Conservation (phyloP, 2,888 invertebrate species). For the Coremacera marginata region DNA sequence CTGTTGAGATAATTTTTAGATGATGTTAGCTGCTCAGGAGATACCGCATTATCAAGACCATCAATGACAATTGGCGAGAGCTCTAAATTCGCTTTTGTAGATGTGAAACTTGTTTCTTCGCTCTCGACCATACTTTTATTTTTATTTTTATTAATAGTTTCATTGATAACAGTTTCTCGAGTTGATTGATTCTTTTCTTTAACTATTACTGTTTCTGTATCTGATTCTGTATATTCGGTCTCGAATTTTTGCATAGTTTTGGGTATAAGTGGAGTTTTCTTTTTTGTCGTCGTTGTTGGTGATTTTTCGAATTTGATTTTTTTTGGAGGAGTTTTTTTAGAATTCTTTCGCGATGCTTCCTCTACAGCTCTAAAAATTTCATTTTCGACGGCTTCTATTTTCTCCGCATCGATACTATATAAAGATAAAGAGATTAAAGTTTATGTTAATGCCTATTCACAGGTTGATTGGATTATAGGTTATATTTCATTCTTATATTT, state of each 20-base stretch:
- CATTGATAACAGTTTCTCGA: neutral
- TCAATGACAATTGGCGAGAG: neutral
- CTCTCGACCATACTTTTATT: neutral
- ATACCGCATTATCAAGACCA: neutral
- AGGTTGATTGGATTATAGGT: no score
- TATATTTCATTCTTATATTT: no score
- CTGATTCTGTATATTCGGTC: no score
- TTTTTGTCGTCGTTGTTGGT: constrained; percentile 10
- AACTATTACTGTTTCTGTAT: no score
- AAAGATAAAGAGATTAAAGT: no score
- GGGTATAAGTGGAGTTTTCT: neutral
- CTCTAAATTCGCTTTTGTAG: neutral
- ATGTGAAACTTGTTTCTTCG: neutral
- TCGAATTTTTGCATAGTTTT: neutral
- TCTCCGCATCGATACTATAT: neutral
- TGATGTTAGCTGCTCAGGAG: neutral
- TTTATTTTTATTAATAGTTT: neutral
- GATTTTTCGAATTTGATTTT: neutral
- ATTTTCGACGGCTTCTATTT: no score
- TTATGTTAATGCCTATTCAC: no score
- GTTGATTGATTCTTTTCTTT: neutral
- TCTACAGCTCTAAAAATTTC: neutral
- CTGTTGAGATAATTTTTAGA: neutral
- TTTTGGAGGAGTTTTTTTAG: neutral
- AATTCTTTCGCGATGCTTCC: neutral